Evolutionary conservation across 2,113 vertebrate species (phyloP).

Genomic region (Tragelaphus buxtoni): DNA sequence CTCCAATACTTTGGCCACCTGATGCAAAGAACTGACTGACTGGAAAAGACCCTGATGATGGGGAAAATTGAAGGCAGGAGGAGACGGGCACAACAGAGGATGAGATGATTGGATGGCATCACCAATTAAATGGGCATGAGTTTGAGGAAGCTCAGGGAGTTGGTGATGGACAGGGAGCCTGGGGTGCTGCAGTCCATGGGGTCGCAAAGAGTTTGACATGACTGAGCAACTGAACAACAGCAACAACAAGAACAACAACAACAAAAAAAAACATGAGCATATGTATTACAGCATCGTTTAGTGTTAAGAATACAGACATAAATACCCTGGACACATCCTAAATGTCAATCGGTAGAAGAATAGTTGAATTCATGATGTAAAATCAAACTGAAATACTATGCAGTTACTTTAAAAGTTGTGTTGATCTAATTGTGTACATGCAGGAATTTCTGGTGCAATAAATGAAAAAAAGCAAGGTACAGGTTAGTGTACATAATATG

Average conservation of each 20-base stretch:
- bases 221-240: not conserved
- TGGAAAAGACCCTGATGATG: not conserved
- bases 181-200: not conserved
- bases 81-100: not conserved
- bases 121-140: not conserved
- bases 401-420: not conserved
- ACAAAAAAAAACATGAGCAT: not conserved
- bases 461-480: not conserved
- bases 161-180: not conserved
- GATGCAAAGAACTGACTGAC: fast-evolving
- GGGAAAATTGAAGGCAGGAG: not conserved
- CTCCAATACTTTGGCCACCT: not conserved
- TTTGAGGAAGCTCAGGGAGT: not conserved
- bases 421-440: not conserved
- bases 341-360: not conserved
- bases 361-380: not conserved
- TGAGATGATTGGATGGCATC: not conserved
- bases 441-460: not conserved
- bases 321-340: not conserved
- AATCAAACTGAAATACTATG: not conserved
- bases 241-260: not conserved
- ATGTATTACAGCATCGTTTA: not conserved
- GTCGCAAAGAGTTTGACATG: not conserved
- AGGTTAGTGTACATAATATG: not conserved
- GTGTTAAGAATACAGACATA: not conserved